Percentiles rank a stretch among this genome's conserved stretches.
phyloP scores from a whole-genome alignment of 2,113 vertebrate species.

The Callospermophilus lateralis region DNA sequence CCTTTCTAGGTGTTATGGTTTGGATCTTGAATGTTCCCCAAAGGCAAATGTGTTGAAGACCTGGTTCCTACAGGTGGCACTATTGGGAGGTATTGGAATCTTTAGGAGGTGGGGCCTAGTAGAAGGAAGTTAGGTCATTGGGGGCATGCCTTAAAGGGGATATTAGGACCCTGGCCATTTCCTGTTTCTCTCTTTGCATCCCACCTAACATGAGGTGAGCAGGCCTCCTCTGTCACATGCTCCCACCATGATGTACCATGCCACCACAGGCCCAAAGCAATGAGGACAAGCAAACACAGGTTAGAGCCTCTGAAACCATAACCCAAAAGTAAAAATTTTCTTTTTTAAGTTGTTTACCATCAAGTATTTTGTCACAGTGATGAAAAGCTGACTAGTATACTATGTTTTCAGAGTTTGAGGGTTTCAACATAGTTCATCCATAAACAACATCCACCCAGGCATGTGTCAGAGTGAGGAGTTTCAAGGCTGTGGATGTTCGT shows the following conservation, averaged over 20 bases:
- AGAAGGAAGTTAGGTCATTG: not conserved
- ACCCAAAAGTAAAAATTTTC: not conserved
- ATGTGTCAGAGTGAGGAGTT: not conserved
- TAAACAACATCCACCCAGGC: not conserved
- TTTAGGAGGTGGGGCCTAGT: not conserved
- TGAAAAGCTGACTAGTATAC: not conserved
- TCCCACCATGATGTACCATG: not conserved
- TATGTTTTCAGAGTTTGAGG: not conserved
- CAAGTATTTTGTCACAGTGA: not conserved
- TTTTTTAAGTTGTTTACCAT: not conserved
- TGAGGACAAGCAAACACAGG: not conserved
- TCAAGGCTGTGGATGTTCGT: not conserved
- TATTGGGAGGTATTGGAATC: not conserved
- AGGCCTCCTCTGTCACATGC: not conserved
- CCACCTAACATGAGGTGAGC: not conserved
- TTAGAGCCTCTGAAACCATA: not conserved
- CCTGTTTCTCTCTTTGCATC: not conserved
- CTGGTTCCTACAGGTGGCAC: not conserved
- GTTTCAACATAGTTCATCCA: not conserved
- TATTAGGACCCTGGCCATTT: not conserved
- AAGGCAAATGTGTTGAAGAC: not conserved
- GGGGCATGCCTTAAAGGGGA: not conserved
- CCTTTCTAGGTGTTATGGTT: not conserved
- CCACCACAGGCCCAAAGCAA: not conserved
- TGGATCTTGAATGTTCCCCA: not conserved